These are phyloP conservation scores for Melipona bicolor DNA, from an alignment of 2,888 invertebrate genomes.

Conservation along the genomic window DNA sequence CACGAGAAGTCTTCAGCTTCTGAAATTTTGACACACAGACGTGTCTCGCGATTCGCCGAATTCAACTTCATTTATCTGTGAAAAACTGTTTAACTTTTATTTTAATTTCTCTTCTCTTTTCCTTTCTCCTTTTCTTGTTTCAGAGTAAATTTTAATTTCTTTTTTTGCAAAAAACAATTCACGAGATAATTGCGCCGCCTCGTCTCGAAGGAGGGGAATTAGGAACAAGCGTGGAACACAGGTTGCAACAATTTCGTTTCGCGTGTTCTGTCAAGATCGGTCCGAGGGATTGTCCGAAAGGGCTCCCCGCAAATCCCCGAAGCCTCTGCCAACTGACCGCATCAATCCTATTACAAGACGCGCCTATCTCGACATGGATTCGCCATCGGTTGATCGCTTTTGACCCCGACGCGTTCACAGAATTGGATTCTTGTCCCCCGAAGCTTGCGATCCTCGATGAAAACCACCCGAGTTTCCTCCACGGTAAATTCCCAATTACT, in stretches of 20 bases:
- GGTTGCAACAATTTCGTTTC: slow-evolving; percentile 65
- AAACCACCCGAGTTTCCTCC: slow-evolving; percentile 48
- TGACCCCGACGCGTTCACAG: slow-evolving; percentile 18
- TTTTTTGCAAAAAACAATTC: not conserved
- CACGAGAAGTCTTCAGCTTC: not conserved
- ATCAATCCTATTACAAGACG: slow-evolving; percentile 79
- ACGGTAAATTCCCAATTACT: too few species aligned
- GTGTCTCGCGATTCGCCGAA: not conserved
- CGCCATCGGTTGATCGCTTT: slow-evolving; percentile 73
- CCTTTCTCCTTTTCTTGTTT: not conserved
- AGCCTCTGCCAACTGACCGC: slow-evolving; percentile 72
- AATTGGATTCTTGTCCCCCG: slow-evolving; percentile 67
- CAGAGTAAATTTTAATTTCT: not conserved
- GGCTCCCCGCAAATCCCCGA: slow-evolving; percentile 73
- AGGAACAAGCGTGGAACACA: slow-evolving; percentile 66
- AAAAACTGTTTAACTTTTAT: not conserved
- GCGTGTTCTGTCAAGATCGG: slow-evolving; percentile 71
- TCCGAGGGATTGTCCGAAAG: slow-evolving; percentile 73
- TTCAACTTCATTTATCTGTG: not conserved
- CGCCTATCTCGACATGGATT: slow-evolving; percentile 74
- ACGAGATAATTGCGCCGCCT: not conserved
- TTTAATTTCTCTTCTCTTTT: not conserved
- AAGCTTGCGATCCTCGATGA: slow-evolving; percentile 57
- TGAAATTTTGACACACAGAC: not conserved
- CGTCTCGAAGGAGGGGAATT: not conserved